Base-by-base conservation (phyloP, 2,888 invertebrate species). In the Dusona sp. region DNA sequence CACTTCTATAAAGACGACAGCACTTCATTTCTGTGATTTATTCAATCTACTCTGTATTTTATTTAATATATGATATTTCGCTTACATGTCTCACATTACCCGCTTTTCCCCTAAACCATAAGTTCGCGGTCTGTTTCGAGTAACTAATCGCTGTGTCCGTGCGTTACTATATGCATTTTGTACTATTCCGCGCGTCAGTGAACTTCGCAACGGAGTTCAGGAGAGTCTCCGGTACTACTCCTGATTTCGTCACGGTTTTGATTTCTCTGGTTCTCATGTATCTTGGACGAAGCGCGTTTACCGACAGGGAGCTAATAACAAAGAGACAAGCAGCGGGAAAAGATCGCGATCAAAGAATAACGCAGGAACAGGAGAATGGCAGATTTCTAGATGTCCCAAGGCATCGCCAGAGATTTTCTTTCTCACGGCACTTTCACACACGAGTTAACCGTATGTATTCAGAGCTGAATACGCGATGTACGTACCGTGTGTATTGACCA, bases 361-460 rank as follows among this genome's bases (percentile, higher is more conserved):
- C 45, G 38, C 38, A 70, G 72, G 57, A 38, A 36, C 65, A 73
- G 22, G 65, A 64, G 74, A 85, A 82, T 85, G 74, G 48, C 65
- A 72, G 16, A 45, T 84, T 80, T 78, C 78, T 61, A 78, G 65
- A 67, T 81, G 75, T 85, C 78, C 77, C 80, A 77, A 72, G 80
- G 77, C 51, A 68, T 79, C 78, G 68, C 51, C 33, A 25, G 45
- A n/a, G 79, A 79, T 85, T 85, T 85, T 82, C 85, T 81, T 84
- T 84, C 84, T 80, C 84, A 84, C 79, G 84, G 78, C 80, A 80
- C 84, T 84, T 84, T 84, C 84, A 84, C 84, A 51, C 72, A 77
- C 64, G 54, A 13, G 57, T 45, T 42, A 57, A 68, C 48, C 38
- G 36, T 36, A 77, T 77, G 22, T 61, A 74, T 54, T 38, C 74